phyloP scores from a whole-genome alignment of 35 echinoderm and acorn worm genomes.

The Nesometra sesokonis region DNA sequence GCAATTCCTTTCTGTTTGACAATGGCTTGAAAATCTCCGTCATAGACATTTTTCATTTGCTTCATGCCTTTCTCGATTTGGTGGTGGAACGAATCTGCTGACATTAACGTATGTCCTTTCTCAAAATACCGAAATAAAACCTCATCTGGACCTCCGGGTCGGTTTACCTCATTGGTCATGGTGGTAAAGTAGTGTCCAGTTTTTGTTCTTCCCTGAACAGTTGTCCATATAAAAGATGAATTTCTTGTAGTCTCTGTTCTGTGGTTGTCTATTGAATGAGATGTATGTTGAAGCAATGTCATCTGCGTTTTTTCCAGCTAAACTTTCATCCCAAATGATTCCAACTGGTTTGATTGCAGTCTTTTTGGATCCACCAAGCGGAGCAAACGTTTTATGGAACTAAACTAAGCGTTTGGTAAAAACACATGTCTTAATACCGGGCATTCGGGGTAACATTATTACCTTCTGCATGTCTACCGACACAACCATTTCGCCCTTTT shows the following conservation, averaged over 20 bases:
- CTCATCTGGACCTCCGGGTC: not conserved
- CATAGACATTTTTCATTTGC: slow-evolving; percentile 10
- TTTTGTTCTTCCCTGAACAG: slow-evolving; percentile 9
- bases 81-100: slow-evolving; percentile 6
- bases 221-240: slow-evolving; percentile 8
- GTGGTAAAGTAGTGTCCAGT: slow-evolving; percentile 16
- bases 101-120: slow-evolving; percentile 19
- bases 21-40: not conserved
- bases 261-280: not conserved
- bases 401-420: slow-evolving; percentile 6
- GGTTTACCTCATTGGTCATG: not conserved
- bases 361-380: slow-evolving; percentile 4
- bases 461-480: too few relatives aligned
- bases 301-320: not conserved
- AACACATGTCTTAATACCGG: too few relatives aligned
- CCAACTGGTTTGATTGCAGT: not conserved
- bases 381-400: slow-evolving; percentile 10
- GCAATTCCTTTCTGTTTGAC: slow-evolving; percentile 3
- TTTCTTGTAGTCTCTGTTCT: not conserved
- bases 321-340: not conserved
- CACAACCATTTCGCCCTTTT: too few relatives aligned
- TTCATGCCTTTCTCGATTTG: slow-evolving; percentile 13
- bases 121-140: not conserved
- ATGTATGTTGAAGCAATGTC: not conserved
- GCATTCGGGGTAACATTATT: too few relatives aligned